Base-by-base conservation (phyloP, 2,888 invertebrate genomes). In the Melanostoma mellinum region DNA sequence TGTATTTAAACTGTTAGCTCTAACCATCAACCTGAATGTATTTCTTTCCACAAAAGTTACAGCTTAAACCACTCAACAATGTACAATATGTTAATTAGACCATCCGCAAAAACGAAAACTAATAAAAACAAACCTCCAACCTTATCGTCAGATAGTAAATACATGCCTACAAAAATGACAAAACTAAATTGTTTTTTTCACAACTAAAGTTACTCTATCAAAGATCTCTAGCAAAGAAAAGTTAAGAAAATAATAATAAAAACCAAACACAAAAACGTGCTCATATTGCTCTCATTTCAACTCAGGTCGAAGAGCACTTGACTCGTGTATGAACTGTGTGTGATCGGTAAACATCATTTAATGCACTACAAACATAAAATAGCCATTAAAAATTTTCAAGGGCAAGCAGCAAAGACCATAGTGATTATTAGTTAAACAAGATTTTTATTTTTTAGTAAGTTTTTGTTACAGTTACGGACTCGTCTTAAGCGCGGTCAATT, bases 391-490 rank as follows among this genome's bases (percentile, higher is more conserved):
- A 8, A 50, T 63, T 50, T 63, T 63, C 63, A 63, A 63, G 63
- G 61, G 20, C 35, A 3, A 33, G 36, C 36, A 8, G 46, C 46
- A 61, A 35, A 50, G 8, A 63, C 4, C 61, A 63, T 3, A 8
- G 35, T 4, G 5, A 36, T 35, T 36, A 6, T 38, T 30, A 30
- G n/a, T 48, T 36, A 55, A 9, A 10, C 10, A 20, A n/a, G 8
- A 50, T 4, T 42, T 38, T 50, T 30, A 32, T 5, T 50, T 36
- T 50, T 6, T 2, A 2, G 6, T 38, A 38, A 6, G 50, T n/a
- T 40, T 50, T 50, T 8, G 6, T 69, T 53, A 46, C 40, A 82
- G 77, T 82, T 77, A 44, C 33, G 30, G 30, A 63, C 53, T 40
- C 36, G 52, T 42, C 52, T 63, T 46, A 53, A 68, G 6, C 10